Percentiles rank a stretch among this genome's conserved stretches.
phyloP scores from a whole-genome alignment of 2,888 invertebrate genomes.

The Tipula unca region DNA sequence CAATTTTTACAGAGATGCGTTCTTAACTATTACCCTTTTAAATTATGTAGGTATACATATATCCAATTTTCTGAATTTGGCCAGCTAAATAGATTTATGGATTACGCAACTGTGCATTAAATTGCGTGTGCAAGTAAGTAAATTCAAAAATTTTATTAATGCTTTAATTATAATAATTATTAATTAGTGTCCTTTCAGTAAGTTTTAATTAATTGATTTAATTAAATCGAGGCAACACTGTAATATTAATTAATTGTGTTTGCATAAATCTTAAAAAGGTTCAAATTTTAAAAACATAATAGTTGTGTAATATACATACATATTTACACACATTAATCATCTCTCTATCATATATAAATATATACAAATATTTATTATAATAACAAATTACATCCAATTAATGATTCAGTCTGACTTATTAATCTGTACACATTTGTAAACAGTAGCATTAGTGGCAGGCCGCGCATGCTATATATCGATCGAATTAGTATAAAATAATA shows the following conservation, averaged over 20 bases:
- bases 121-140: not conserved
- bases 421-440: not conserved
- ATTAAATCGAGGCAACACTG: not conserved
- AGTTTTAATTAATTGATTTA: not conserved
- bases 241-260: not conserved
- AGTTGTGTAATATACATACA: not conserved
- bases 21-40: too few species aligned
- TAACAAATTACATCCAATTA: not conserved
- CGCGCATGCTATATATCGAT: not conserved
- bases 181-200: not conserved
- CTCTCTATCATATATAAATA: not conserved
- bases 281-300: not conserved
- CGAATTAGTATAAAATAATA: not conserved
- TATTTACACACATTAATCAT: not conserved
- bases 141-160: too few species aligned
- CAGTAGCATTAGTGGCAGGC: not conserved
- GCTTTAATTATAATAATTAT: not conserved
- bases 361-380: too few species aligned
- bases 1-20: too few species aligned
- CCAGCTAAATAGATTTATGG: not conserved
- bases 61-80: too few species aligned
- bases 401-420: not conserved
- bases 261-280: not conserved
- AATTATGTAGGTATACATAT: too few species aligned
- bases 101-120: not conserved